These are phyloP conservation scores for Trematomus loennbergii DNA, from an alignment of 2,113 vertebrate species.

Conservation along the genomic window DNA sequence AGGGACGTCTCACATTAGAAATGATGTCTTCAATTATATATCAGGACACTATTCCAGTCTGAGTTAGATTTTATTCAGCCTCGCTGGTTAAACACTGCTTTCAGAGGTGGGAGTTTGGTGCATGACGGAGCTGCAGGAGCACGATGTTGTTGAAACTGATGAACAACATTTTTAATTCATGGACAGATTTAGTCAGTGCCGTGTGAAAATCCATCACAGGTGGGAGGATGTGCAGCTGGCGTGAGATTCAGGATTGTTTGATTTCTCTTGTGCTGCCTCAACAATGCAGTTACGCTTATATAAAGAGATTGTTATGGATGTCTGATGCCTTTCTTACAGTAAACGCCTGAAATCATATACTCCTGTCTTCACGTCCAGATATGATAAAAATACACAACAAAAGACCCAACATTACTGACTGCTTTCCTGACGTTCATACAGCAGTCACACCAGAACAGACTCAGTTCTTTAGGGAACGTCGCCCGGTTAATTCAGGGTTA, in stretches of 20 bases:
- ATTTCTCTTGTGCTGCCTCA: background rate
- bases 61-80: background rate
- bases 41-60: background rate
- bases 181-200: slow-evolving; percentile 12
- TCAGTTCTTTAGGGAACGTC: background rate
- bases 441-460: background rate
- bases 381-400: too few species aligned
- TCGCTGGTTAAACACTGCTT: background rate
- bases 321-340: too few species aligned
- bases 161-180: slow-evolving; percentile 56
- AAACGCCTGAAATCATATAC: too few species aligned
- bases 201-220: slow-evolving; percentile 29
- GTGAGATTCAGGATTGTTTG: slow-evolving; percentile 25
- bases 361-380: too few species aligned
- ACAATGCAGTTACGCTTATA: too few species aligned
- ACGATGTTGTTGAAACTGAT: slow-evolving; percentile 6
- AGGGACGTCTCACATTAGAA: background rate
- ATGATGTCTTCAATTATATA: background rate
- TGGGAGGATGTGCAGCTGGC: slow-evolving; percentile 42
- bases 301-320: too few species aligned
- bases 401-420: background rate
- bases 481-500: slow-evolving; percentile 20
- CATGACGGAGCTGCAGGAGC: background rate
- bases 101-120: background rate
- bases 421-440: background rate